phyloP scores from a whole-genome alignment of 2,113 vertebrate species.

The Dendrocopos noguchii region DNA sequence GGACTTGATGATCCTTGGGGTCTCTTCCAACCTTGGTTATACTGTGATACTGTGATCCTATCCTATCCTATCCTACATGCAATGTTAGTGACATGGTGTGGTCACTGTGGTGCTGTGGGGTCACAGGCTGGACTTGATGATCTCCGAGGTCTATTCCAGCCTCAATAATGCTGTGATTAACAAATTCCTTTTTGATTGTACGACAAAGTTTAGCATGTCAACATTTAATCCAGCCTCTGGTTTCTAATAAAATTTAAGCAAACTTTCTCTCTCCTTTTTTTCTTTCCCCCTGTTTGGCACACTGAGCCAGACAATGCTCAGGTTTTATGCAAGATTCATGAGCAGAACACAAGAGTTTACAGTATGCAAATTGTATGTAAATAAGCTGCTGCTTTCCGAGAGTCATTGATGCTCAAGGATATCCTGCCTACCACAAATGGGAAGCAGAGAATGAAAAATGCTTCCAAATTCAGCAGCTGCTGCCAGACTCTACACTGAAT shows the following conservation, averaged over 20 bases:
- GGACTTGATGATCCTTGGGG: too few species aligned
- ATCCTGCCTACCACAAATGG: slow-evolving; percentile 21
- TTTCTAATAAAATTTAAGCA: slow-evolving; percentile 25
- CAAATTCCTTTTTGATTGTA: neutral
- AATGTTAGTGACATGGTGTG: too few species aligned
- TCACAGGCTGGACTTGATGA: neutral
- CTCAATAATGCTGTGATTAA: neutral
- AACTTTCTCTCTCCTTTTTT: neutral
- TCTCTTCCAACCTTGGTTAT: too few species aligned
- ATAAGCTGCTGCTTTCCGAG: slow-evolving; percentile 17
- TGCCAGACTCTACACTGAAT: neutral
- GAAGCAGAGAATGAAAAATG: slow-evolving; percentile 47
- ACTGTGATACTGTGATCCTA: too few species aligned
- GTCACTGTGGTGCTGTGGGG: too few species aligned
- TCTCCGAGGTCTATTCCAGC: neutral
- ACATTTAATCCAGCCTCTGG: neutral
- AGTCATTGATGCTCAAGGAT: slow-evolving; percentile 49
- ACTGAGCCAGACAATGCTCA: neutral
- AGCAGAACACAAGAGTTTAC: slow-evolving; percentile 27
- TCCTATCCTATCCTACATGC: too few species aligned
- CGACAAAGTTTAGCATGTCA: slow-evolving; percentile 7
- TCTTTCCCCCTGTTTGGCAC: neutral
- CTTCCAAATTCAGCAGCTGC: slow-evolving; percentile 18
- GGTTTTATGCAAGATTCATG: slow-evolving; percentile 32
- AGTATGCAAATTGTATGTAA: slow-evolving; percentile 51